Percentiles rank a stretch among this genome's conserved stretches.
Conservation (phyloP, 2,888 invertebrate species). For the Epistrophe eligans region DNA sequence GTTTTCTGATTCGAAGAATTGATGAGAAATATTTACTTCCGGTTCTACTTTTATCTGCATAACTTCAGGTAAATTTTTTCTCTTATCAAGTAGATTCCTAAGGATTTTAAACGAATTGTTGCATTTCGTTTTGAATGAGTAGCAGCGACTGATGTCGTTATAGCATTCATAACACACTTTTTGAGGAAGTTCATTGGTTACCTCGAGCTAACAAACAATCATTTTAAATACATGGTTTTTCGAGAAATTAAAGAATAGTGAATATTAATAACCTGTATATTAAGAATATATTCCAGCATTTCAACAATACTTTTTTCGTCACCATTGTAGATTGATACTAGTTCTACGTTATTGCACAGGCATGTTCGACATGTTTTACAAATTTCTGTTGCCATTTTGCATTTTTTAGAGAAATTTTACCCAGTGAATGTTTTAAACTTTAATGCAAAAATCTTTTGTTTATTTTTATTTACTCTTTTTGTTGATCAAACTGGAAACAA, state of each 20-base stretch:
- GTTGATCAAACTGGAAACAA: not conserved
- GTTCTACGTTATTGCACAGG: not conserved
- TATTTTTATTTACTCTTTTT: slow-evolving; percentile 1
- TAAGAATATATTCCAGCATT: slow-evolving; percentile 25
- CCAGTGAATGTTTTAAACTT: not conserved
- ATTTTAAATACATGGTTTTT: not conserved
- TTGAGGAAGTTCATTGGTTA: not conserved
- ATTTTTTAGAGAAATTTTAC: not conserved
- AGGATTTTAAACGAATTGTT: not conserved
- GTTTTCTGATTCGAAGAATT: not conserved
- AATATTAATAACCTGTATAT: not conserved
- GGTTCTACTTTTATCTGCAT: slow-evolving; percentile 14
- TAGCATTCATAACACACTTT: slow-evolving; percentile 8
- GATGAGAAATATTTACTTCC: not conserved
- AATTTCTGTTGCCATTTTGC: slow-evolving; percentile 3
- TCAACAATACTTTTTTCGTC: slow-evolving; percentile 2
- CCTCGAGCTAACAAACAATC: not conserved
- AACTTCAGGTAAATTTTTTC: not conserved
- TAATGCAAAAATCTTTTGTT: not conserved
- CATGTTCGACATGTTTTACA: slow-evolving; percentile 13
- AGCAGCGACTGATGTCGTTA: not conserved
- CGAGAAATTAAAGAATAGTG: not conserved
- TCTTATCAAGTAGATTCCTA: not conserved
- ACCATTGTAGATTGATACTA: slow-evolving; percentile 2
- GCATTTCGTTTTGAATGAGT: slow-evolving; percentile 7